Conservation (phyloP, 2,113 vertebrate genomes). For the Odocoileus virginianus region DNA sequence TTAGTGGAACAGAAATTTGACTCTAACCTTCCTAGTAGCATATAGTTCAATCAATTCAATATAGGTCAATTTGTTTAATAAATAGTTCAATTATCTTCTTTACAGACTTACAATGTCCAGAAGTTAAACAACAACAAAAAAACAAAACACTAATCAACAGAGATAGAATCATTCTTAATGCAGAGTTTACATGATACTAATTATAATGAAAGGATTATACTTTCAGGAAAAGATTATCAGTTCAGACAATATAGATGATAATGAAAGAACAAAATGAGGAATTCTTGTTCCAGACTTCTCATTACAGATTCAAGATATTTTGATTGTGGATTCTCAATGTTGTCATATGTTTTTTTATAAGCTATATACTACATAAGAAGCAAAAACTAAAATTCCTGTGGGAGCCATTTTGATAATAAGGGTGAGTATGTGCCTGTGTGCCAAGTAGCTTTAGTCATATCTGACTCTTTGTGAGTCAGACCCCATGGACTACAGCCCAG, state of each 20-base stretch:
- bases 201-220: neutral
- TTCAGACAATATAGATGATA: neutral
- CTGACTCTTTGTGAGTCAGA: too few species aligned
- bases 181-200: neutral
- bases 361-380: neutral
- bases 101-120: neutral
- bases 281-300: neutral
- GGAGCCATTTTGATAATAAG: neutral
- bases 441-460: neutral
- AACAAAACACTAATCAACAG: neutral
- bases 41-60: too few species aligned
- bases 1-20: neutral
- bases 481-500: too few species aligned
- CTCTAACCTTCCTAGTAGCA: neutral
- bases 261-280: neutral
- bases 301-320: neutral
- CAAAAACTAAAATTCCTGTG: neutral
- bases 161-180: neutral
- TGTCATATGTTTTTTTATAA: neutral
- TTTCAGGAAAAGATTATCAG: neutral
- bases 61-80: neutral
- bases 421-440: accelerated
- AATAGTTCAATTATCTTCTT: neutral
- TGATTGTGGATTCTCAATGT: neutral
- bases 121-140: neutral